Conservation (phyloP, 92 coral and sea anemone species). For the Plumapathes pennacea region DNA sequence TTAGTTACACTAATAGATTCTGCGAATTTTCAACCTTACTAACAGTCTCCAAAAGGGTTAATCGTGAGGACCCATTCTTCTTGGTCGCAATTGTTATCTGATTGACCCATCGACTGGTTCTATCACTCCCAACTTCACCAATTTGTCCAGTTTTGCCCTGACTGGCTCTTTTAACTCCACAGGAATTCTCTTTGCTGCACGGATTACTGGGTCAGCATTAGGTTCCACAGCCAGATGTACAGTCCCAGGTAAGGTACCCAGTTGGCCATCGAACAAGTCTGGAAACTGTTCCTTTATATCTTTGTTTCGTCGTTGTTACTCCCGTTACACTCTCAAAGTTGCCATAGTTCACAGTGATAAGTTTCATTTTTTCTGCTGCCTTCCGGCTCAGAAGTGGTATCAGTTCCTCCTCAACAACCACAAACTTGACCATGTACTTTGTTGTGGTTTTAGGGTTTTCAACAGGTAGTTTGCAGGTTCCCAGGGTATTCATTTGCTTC, state of each 20-base stretch:
- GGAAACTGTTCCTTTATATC: no score
- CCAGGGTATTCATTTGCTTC: constrained; percentile 12
- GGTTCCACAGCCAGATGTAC: constrained; percentile 22
- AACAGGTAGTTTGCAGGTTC: constrained; percentile 4
- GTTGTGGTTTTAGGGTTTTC: constrained; percentile 15
- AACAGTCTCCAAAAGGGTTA: no score
- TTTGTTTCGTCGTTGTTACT: constrained; percentile 1
- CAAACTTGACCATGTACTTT: constrained; percentile 27
- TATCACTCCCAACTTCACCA: constrained; percentile 12
- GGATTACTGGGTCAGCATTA: constrained; percentile 19
- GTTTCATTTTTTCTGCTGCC: constrained; percentile 35
- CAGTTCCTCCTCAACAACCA: constrained; percentile 18
- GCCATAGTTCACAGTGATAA: constrained; percentile 31
- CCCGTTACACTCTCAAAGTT: constrained; percentile 26
- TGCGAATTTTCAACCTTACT: no score
- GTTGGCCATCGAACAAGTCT: constrained; percentile 9
- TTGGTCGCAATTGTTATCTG: constrained; percentile 32
- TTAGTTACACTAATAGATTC: no score
- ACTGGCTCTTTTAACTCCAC: constrained; percentile 4
- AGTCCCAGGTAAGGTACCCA: constrained; percentile 42
- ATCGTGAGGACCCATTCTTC: constrained; percentile 22
- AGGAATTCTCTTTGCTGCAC: constrained; percentile 27
- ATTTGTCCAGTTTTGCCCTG: constrained; percentile 15
- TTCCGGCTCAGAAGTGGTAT: constrained; percentile 18
- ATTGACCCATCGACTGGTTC: constrained; percentile 36